These are phyloP conservation scores for Oscheius sp. DNA, from an alignment of 2,888 invertebrate species.

Conservation along the genomic window DNA sequence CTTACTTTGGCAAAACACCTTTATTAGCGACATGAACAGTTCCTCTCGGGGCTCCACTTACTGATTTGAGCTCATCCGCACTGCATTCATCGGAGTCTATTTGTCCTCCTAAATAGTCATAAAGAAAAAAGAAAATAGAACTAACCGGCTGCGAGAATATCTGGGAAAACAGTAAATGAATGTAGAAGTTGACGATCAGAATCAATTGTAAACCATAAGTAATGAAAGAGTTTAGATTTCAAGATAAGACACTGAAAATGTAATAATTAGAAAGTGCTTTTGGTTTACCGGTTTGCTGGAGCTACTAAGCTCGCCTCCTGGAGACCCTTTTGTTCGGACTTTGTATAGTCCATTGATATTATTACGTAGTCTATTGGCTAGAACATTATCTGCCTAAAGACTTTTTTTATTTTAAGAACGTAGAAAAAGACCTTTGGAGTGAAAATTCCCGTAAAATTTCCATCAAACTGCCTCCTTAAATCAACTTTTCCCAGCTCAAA, in stretches of 20 bases:
- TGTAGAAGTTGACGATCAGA: constrained; percentile 48
- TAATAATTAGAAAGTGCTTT: not conserved
- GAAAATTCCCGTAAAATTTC: constrained; percentile 60
- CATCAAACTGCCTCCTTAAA: constrained; percentile 46
- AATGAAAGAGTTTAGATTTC: constrained; percentile 57
- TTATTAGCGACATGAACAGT: constrained; percentile 36
- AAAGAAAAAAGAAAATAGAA: not conserved
- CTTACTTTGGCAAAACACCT: constrained; percentile 34
- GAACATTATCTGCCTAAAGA: constrained; percentile 1
- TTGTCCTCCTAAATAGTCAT: constrained; percentile 11
- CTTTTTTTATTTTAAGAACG: not conserved
- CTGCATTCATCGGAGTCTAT: constrained; percentile 21
- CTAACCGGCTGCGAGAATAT: constrained; percentile 37
- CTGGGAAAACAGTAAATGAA: constrained; percentile 64
- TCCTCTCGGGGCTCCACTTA: constrained; percentile 34
- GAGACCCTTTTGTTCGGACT: constrained; percentile 2
- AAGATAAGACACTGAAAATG: constrained; percentile 59
- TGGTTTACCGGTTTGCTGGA: constrained; percentile 21
- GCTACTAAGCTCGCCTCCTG: not conserved
- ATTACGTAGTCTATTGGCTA: not conserved
- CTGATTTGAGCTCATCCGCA: not conserved
- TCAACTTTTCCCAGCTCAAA: constrained; percentile 49
- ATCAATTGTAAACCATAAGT: constrained; percentile 60
- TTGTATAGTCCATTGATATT: not conserved
- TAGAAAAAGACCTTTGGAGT: constrained; percentile 23